Evolutionary conservation across 2,113 vertebrate genomes (phyloP).

Genomic region (Gymnobelideus leadbeateri): DNA sequence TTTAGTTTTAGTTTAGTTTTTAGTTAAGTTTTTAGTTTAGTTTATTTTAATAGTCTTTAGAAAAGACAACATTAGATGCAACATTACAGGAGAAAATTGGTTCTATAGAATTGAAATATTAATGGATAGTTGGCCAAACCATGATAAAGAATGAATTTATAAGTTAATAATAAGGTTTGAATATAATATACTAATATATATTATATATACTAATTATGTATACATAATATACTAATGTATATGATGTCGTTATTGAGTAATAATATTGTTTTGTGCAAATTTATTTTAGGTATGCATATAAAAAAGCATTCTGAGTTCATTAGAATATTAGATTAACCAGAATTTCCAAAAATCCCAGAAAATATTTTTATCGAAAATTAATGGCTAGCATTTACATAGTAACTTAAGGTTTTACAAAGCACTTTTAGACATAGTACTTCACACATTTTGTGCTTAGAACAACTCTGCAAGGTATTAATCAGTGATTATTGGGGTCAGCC

Average conservation of each 20-base stretch:
- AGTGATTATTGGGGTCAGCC: neutral
- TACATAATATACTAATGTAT: too few relatives aligned
- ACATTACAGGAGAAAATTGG: neutral
- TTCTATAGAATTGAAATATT: neutral
- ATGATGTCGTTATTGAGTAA: neutral
- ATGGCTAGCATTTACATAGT: neutral
- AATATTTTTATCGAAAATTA: neutral
- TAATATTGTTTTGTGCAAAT: neutral
- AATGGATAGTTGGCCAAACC: neutral
- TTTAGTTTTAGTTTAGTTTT: too few relatives aligned
- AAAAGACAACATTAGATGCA: neutral
- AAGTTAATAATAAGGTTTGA: neutral
- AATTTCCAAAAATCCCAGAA: neutral
- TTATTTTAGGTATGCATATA: neutral
- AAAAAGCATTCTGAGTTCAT: neutral
- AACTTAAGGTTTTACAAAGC: neutral
- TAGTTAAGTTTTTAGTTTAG: too few relatives aligned
- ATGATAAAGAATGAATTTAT: neutral
- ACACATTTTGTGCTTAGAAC: neutral
- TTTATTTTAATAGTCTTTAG: too few relatives aligned
- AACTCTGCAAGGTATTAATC: neutral
- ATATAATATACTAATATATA: neutral
- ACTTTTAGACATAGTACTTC: neutral
- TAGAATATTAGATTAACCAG: neutral
- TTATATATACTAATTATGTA: too few relatives aligned